A percentile compares a stretch with the other conserved stretches of the same genome.
These are phyloP conservation scores for Boulengeromyrus knoepffleri DNA, from an alignment of 2,113 vertebrate genomes.

Conservation along the genomic window DNA sequence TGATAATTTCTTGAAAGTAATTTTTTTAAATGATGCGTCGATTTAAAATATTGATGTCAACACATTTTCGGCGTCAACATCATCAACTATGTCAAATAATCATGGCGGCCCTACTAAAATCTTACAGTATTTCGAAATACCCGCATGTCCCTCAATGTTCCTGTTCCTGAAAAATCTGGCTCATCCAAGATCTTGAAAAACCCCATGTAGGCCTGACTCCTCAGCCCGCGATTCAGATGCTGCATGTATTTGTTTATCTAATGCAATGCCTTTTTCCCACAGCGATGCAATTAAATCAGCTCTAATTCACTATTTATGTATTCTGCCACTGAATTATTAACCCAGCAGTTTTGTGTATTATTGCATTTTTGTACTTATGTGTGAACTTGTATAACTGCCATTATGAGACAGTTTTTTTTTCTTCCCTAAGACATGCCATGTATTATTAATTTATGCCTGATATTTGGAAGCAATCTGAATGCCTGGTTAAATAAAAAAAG, in stretches of 20 bases:
- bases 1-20: too few relatives aligned
- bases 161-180: background rate
- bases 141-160: background rate
- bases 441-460: conserved; percentile 29
- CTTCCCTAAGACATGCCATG: conserved; percentile 12
- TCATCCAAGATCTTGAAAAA: background rate
- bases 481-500: background rate
- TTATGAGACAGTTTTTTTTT: conserved; percentile 28
- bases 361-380: conserved; percentile 28
- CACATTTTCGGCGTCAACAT: too few relatives aligned
- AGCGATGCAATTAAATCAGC: conserved; percentile 32
- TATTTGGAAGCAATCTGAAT: conserved; percentile 24
- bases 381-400: conserved; percentile 21
- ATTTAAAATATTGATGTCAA: too few relatives aligned
- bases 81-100: too few relatives aligned
- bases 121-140: background rate
- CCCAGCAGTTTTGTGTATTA: conserved; percentile 25
- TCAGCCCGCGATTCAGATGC: background rate
- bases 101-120: background rate
- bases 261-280: conserved; percentile 20
- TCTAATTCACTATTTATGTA: conserved; percentile 31
- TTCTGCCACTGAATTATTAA: conserved; percentile 30
- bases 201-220: background rate
- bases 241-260: conserved; percentile 28
- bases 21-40: too few relatives aligned